Base-by-base conservation (phyloP, 2,797 vertebrate species). In the Onychomys arenicola region DNA sequence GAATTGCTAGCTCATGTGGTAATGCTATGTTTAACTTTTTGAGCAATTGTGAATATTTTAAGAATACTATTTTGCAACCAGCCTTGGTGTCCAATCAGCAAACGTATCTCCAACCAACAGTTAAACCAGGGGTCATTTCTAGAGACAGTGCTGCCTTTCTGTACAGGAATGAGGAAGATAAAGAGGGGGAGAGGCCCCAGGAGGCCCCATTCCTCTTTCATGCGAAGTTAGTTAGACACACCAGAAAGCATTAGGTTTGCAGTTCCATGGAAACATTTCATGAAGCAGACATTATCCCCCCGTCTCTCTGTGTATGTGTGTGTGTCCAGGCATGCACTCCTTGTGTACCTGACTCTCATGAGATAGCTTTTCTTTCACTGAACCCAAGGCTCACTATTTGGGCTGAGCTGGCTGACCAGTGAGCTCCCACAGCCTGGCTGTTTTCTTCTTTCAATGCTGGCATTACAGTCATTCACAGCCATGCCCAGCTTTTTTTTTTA, bases 11-110 rank as follows among this genome's bases (percentile, higher is more conserved):
- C 14, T 80, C 82, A 32, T 43, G 2, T 61, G 43, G 40, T 61
- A 55, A 91, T 52, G 61, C n/a, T 77, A 11, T 63, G 52, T 80
- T 78, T 89, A 75, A 95, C 59, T 37, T 85, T 93, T 37, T 32
- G 77, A 94, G 85, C 40, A 78, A 88, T 5, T n/a, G 27, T 27
- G 34, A 75, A n/a, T 65, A 40, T 87, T 91, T 46, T 90, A 89
- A 89, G 57, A 12, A 49, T 46, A 11, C 93, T 57, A 25, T 76
- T 92, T 91, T 65, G 63, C 29, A 85, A n/a, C 29, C 17, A 37
- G 57, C 11, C 29, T 78, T 77, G 11, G 32, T 52, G 49, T 87
- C 9, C 6, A 23, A 55, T 91, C 69, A 61, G 29, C 73, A n/a
- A 40, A 46, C 34, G 29, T 8, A 5, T 49, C 13, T 65, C 69